A percentile compares a stretch with the other conserved stretches of the same genome.
Evolutionary conservation across 2,113 vertebrate genomes (phyloP).

Genomic region (Spheniscus mendiculus): DNA sequence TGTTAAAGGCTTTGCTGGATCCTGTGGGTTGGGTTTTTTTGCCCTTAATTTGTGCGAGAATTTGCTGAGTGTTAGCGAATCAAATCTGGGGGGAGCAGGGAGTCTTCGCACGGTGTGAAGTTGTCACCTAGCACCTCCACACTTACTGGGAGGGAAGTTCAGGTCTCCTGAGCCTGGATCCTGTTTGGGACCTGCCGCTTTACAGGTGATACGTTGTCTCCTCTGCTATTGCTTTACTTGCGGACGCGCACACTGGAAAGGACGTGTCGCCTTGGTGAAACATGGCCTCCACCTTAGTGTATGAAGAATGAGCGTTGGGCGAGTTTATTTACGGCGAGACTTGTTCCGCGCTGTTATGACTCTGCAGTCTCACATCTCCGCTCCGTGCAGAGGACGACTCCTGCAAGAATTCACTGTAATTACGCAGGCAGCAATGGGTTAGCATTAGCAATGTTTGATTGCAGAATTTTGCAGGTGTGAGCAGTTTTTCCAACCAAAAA

Average conservation of each 20-base stretch:
- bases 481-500: conserved; percentile 41
- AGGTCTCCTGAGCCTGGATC: background rate
- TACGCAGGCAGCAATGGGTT: background rate
- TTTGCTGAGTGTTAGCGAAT: background rate
- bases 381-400: background rate
- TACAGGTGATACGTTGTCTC: rapidly evolving
- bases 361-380: background rate
- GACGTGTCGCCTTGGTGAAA: background rate
- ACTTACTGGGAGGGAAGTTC: rapidly evolving
- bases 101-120: background rate
- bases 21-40: background rate
- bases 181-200: background rate
- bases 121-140: background rate
- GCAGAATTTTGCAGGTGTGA: background rate
- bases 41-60: background rate
- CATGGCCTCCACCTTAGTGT: rapidly evolving
- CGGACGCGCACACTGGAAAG: rapidly evolving
- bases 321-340: background rate
- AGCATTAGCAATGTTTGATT: background rate
- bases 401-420: background rate
- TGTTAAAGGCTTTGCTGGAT: background rate
- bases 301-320: background rate
- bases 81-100: background rate
- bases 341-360: background rate
- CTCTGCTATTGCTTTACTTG: background rate